phyloP scores from a whole-genome alignment of 2,888 invertebrate species.

The Gastracanthus pulcherrimus region DNA sequence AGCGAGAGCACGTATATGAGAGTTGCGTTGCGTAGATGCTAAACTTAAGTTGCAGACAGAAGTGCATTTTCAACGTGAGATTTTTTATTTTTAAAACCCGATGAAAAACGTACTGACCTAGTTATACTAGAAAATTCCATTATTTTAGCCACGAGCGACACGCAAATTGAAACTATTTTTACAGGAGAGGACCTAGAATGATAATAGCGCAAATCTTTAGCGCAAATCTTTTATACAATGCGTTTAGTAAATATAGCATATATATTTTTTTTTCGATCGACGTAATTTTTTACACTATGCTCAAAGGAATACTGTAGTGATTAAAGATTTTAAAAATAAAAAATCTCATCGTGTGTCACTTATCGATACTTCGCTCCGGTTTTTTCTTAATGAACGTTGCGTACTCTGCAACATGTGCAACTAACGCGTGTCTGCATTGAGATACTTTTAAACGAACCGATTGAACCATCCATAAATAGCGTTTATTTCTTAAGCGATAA shows the following conservation, averaged over 20 bases:
- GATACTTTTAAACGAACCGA: slow-evolving; percentile 64
- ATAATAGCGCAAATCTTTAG: neutral
- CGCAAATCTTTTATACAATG: neutral
- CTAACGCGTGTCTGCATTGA: slow-evolving; percentile 63
- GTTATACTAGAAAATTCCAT: neutral
- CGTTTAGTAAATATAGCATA: slow-evolving; percentile 40
- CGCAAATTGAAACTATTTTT: slow-evolving; percentile 42
- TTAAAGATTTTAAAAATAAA: slow-evolving; percentile 37
- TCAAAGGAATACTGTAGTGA: slow-evolving; percentile 19
- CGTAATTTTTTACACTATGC: slow-evolving; percentile 10
- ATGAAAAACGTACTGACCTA: slow-evolving; percentile 5
- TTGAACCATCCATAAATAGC: slow-evolving; percentile 67
- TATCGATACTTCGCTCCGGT: slow-evolving; percentile 11
- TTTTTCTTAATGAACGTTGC: slow-evolving; percentile 20
- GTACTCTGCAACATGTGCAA: slow-evolving; percentile 41
- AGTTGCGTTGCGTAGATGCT: slow-evolving; percentile 18
- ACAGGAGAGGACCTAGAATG: slow-evolving; percentile 17
- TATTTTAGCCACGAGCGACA: neutral
- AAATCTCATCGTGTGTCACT: slow-evolving; percentile 41
- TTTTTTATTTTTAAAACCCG: slow-evolving; percentile 48
- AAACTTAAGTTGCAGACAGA: slow-evolving; percentile 4
- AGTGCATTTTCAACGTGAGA: slow-evolving; percentile 47
- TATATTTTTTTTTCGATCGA: slow-evolving; percentile 29
- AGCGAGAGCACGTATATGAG: slow-evolving; percentile 12
- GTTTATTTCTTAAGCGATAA: slow-evolving; percentile 43